Evolutionary conservation across 1,140 invertebrate species (phyloP), one percentile per base, ranked within the genome.

Genomic region (Muscidifurax raptorellus): DNA sequence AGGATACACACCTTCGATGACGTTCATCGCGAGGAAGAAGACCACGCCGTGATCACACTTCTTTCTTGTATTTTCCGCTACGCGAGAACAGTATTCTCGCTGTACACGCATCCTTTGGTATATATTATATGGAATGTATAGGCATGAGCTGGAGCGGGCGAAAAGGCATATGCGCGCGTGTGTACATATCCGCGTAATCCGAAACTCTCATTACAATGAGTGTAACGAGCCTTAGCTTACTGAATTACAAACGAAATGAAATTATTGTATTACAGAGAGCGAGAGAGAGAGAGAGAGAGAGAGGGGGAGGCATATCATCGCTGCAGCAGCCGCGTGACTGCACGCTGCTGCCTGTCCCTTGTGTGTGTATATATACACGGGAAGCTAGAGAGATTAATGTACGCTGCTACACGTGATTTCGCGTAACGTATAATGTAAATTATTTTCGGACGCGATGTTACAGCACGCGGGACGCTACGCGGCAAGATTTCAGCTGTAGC

Each of bases 131-230:
- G 32, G 32, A 32, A 86, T 86, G 87, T 86, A 85, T 86, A 32
- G 32, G 82, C 81, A 80, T 86, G 85, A 77, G 2, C 2, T 18
- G 22, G 30, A 9, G 22, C 44, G 77, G 80, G 40, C 59, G 76
- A 87, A 86, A 85, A 82, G 44, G 74, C 77, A 84, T 79, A 40
- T 47, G n/a, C n/a, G n/a, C 44, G 44, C 15, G 44, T 15, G 15
- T 15, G 13, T 47, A 7, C 18, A 80, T 80, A 88, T 87, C 44
- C 84, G 79, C 82, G 89, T 89, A 90, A 91, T 85, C 85, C 87
- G 90, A 90, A 88, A 91, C 89, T 91, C 89, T 91, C 90, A 89
- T 91, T 91, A 91, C 86, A 80, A 87, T 86, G 87, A 74, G 80
- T 85, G 85, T 91, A 90, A 90, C 89, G 89, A 90, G 89, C 88